Conservation (phyloP, 2,797 vertebrate species). For the Phalloptychus januarius region DNA sequence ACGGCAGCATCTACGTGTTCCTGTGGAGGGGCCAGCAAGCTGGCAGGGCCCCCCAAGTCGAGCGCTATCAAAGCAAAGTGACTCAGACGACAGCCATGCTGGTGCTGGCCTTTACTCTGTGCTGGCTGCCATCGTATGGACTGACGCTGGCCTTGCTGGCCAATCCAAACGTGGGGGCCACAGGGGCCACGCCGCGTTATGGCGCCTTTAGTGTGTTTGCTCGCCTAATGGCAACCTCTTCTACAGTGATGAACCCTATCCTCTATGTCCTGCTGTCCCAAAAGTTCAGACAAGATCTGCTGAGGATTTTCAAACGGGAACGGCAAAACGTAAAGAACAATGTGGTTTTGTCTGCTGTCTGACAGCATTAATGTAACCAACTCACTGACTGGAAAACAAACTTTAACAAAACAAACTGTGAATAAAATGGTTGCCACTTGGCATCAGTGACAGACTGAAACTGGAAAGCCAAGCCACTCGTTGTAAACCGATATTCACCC, state of each 20-base stretch:
- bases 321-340: not conserved
- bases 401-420: too few relatives aligned
- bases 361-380: conserved; percentile 18
- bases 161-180: conserved; percentile 53
- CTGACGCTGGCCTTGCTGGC: conserved; percentile 72
- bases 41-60: conserved; percentile 67
- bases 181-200: conserved; percentile 69
- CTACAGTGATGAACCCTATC: conserved; percentile 81
- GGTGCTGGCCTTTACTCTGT: conserved; percentile 82
- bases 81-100: conserved; percentile 79
- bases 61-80: conserved; percentile 81
- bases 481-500: not conserved
- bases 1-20: conserved; percentile 76
- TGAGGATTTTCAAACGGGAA: conserved; percentile 50
- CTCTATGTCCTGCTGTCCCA: conserved; percentile 83
- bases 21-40: conserved; percentile 56
- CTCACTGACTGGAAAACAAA: not conserved
- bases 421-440: not conserved
- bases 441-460: not conserved
- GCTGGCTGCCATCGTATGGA: conserved; percentile 83
- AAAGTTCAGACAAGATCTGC: conserved; percentile 81
- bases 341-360: conserved; percentile 37
- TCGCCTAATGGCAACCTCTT: conserved; percentile 77
- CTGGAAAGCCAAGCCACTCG: not conserved
- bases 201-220: conserved; percentile 71